Evolutionary conservation across 1,140 invertebrate genomes (phyloP).

Genomic region (Zaprionus capensis): DNA sequence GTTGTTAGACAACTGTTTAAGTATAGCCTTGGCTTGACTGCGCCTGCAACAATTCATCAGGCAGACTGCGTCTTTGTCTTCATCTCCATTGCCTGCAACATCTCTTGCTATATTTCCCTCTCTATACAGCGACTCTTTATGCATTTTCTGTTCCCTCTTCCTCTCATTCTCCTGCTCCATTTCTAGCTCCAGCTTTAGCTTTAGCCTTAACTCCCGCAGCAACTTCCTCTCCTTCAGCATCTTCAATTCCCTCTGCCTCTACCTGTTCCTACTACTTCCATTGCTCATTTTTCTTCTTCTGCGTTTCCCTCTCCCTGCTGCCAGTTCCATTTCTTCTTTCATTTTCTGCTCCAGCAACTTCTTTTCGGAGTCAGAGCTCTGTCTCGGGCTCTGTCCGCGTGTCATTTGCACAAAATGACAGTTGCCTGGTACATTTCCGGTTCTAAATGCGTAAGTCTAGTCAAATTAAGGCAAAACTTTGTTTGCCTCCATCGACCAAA

Average conservation of each 20-base stretch:
- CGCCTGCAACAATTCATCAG: slow-evolving; percentile 26
- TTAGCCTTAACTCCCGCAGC: neutral
- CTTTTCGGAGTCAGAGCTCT: neutral
- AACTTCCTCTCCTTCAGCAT: neutral
- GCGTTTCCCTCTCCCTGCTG: neutral
- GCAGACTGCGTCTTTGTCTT: slow-evolving; percentile 4
- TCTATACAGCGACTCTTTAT: neutral
- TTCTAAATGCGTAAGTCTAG: slow-evolving; percentile 83
- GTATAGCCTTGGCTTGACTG: slow-evolving; percentile 1
- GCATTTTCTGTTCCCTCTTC: neutral
- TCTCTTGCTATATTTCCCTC: neutral
- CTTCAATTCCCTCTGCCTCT: no score
- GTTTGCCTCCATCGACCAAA: slow-evolving; percentile 26
- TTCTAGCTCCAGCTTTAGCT: neutral
- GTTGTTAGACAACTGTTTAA: slow-evolving; percentile 21
- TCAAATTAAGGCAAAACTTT: slow-evolving; percentile 74
- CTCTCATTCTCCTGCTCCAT: neutral
- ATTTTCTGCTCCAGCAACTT: slow-evolving; percentile 4
- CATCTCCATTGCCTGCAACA: slow-evolving; percentile 11
- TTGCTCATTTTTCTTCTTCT: neutral
- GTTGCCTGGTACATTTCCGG: slow-evolving; percentile 74
- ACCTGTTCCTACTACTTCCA: neutral
- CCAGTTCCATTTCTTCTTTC: neutral
- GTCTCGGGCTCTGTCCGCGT: slow-evolving; percentile 25
- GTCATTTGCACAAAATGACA: slow-evolving; percentile 80